A percentile compares a stretch with the other conserved stretches of the same genome.
Conservation (phyloP, 2,888 invertebrate species). For the Ichneumoninae sp. region DNA sequence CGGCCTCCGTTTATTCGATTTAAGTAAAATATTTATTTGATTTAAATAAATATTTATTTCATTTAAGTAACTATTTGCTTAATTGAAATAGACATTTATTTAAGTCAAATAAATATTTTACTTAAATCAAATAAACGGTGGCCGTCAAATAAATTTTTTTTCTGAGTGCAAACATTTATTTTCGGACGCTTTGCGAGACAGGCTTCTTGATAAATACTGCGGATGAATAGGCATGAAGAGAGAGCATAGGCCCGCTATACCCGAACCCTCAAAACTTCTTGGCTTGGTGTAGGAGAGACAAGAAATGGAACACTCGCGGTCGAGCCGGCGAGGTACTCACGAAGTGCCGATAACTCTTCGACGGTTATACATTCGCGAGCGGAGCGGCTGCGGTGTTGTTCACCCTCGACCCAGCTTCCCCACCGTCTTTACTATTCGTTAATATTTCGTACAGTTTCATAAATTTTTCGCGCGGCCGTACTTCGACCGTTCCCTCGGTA, state of each 20-base stretch:
- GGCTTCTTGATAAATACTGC: too few relatives aligned
- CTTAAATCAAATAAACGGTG: too few relatives aligned
- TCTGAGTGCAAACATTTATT: too few relatives aligned
- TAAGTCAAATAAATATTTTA: too few relatives aligned
- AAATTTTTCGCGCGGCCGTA: neutral
- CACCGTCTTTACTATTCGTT: neutral
- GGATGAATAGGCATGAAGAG: too few relatives aligned
- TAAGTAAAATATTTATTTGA: too few relatives aligned
- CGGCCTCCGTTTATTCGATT: too few relatives aligned
- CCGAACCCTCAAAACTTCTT: conserved; percentile 39
- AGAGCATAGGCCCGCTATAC: neutral
- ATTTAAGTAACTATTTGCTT: too few relatives aligned
- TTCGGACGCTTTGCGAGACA: too few relatives aligned
- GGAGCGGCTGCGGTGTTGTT: neutral
- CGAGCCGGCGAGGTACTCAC: conserved; percentile 9
- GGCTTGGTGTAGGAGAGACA: conserved; percentile 54
- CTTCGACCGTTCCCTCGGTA: neutral
- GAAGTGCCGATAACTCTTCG: conserved; percentile 54
- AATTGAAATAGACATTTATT: too few relatives aligned
- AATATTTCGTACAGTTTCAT: neutral
- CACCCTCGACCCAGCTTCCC: neutral
- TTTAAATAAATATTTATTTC: too few relatives aligned
- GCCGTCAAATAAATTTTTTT: too few relatives aligned
- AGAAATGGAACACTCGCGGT: conserved; percentile 63
- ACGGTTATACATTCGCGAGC: conserved; percentile 22